Base-by-base conservation (phyloP, 2,888 invertebrate genomes). In the Andrena bicolor region DNA sequence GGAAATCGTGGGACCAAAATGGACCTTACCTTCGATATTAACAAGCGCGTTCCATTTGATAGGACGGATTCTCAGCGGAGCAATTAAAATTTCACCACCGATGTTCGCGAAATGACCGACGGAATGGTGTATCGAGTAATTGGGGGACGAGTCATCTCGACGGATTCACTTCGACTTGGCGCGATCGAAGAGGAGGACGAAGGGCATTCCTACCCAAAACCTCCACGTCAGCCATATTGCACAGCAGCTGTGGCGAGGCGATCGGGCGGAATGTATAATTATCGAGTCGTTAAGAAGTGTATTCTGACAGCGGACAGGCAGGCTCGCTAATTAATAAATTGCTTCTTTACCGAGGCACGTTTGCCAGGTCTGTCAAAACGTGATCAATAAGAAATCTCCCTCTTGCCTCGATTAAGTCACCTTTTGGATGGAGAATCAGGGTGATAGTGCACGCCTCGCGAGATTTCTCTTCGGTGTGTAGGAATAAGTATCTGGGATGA, bases 261-360 rank as follows among this genome's bases (percentile, higher is more conserved):
- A 87, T 87, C 78, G 73, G 69, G 61, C 80, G 80, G 83, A 90
- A 84, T 84, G 77, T 90, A 75, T 90, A 87, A 90, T 90, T 90
- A 90, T 88, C 85, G 82, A 84, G 82, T 89, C 80, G 81, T 83
- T 88, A 86, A 79, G 82, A 72, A 85, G 61, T 60, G 35, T 76
- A 60, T 77, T 69, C 81, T 86, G 90, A 90, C 88, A 86, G 87
- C 76, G 69, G 74, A 77, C 65, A 76, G 64, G 64, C 80, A 56
- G 84, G 70, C 75, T 53, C 77, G 70, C 80, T 88, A 88, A 88
- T 84, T 88, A 88, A 89, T 84, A 86, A 88, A 86, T 86, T 86
- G 76, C 80, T 76, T 76, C 80, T 80, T 80, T 76, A 53, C 82
- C 41, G 35, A 20, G n/a, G n/a, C 76, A 71, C 61, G 20, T 69